Base-by-base conservation (phyloP, 2,888 invertebrate species). In the Platycheirus albimanus region DNA sequence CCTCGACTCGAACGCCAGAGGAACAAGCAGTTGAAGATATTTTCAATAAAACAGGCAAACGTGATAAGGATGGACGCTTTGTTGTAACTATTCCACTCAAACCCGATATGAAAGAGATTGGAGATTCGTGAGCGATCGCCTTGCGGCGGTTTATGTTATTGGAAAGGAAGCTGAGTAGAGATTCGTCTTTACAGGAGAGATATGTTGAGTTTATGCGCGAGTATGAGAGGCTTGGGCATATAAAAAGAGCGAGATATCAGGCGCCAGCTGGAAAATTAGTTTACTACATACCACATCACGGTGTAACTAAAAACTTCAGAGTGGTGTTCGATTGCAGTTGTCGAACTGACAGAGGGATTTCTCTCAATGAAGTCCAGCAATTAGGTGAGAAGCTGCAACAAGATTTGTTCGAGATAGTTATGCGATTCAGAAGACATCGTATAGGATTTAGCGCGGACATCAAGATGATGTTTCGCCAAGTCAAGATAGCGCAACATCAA, bases 391-490 rank as follows among this genome's bases (percentile, higher is more conserved):
- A 45, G 15, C 13, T 70, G 4, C 61, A 72, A 10, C n/a, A 13
- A 3, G 54, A 43, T 10, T 10, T 58, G 11, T 13, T 28, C 13
- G 69, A 54, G 7, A 49, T 47, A 6, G 49, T 52, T 4, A 38
- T 54, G 24, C 36, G 36, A 11, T 67, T 51, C 13, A 11, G 76
- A 1, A 41, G 52, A 4, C 24, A 63, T 28, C 20, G n/a, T 13
- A 7, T 19, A 67, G n/a, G 4, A 69, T 45, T 71, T 45, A 33
- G 11, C 15, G 47, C 70, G 0, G 70, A 77, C 20, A 41, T 77
- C 11, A 56, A 49, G 30, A 77, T 56, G 47, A 77, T 77, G 58
- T 77, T 77, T 8, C 7, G 70, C 6, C 45, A 70, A 54, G 64
- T 64, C 7, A 10, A 15, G 5, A 24, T 76, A 10, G 30, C 30